Percentiles rank a stretch among this genome's conserved stretches.
Conservation (phyloP, 37 sponge, comb jelly and placozoan genomes). For the Theonella swinhoei region DNA sequence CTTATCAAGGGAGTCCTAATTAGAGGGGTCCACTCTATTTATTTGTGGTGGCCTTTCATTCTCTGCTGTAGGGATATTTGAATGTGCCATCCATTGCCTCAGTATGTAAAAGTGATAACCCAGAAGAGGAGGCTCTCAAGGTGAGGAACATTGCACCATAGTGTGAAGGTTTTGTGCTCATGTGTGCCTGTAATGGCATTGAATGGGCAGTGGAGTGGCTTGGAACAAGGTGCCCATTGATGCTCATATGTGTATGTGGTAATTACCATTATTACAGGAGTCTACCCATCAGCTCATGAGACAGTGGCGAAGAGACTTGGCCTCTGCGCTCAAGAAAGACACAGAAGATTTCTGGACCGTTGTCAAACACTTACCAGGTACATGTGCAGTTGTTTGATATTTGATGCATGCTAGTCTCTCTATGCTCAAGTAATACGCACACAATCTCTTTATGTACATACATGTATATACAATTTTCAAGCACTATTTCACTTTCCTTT, state of each 20-base stretch:
- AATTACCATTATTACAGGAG: slow-evolving; percentile 18
- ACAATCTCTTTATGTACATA: background rate
- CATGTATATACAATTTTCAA: no score
- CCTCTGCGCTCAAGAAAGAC: slow-evolving; percentile 27
- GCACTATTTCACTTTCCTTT: no score
- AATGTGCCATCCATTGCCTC: background rate
- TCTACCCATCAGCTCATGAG: background rate
- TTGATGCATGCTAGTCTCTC: no score
- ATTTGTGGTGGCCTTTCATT: no score
- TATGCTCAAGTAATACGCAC: no score
- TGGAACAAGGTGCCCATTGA: no score
- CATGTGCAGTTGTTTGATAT: background rate
- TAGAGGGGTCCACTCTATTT: no score
- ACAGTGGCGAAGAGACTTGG: slow-evolving; percentile 45
- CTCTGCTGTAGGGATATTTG: background rate
- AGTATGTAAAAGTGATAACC: background rate
- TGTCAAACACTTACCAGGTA: slow-evolving; percentile 23
- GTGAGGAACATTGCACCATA: background rate
- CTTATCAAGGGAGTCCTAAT: no score
- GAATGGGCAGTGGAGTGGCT: no score
- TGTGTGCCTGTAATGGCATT: background rate
- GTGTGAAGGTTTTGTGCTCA: background rate
- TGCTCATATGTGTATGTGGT: no score
- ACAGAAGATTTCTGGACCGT: slow-evolving; percentile 25
- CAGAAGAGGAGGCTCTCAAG: background rate